Evolutionary conservation across 2,888 invertebrate genomes (phyloP).

Genomic region (Julus scanicus): DNA sequence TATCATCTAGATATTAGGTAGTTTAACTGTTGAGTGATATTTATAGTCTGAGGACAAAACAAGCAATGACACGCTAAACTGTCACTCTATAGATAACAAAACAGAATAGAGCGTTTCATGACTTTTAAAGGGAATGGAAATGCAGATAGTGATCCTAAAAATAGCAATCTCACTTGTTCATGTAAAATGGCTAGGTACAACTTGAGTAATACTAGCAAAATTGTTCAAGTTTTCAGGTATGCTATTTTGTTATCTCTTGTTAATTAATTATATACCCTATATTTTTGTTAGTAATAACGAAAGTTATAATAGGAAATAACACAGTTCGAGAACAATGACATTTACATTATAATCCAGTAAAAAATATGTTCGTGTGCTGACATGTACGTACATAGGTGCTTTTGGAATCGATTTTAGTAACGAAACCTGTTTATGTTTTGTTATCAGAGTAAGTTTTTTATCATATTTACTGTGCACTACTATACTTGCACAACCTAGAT

Average conservation of each 20-base stretch:
- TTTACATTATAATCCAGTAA: background rate
- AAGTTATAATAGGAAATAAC: background rate
- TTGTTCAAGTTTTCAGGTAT: background rate
- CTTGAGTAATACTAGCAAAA: too few relatives aligned
- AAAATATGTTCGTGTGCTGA: background rate
- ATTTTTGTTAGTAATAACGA: background rate
- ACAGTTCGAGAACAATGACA: background rate
- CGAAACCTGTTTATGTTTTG: background rate
- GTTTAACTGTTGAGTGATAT: background rate
- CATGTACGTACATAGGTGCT: background rate
- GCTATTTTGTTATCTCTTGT: background rate
- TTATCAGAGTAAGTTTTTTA: background rate
- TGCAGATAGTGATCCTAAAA: background rate
- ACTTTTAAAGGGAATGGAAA: background rate
- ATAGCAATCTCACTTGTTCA: background rate
- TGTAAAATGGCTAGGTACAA: too few relatives aligned
- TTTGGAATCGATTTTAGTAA: constrained; percentile 17
- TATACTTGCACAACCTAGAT: background rate
- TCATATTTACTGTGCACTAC: background rate
- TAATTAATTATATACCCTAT: background rate
- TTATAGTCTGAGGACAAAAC: background rate
- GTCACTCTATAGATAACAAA: background rate
- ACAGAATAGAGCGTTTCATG: background rate
- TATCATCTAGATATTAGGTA: background rate
- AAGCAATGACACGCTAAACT: background rate